phyloP scores from a whole-genome alignment of 2,113 vertebrate genomes.

The Chamaetylas fuelleborni region DNA sequence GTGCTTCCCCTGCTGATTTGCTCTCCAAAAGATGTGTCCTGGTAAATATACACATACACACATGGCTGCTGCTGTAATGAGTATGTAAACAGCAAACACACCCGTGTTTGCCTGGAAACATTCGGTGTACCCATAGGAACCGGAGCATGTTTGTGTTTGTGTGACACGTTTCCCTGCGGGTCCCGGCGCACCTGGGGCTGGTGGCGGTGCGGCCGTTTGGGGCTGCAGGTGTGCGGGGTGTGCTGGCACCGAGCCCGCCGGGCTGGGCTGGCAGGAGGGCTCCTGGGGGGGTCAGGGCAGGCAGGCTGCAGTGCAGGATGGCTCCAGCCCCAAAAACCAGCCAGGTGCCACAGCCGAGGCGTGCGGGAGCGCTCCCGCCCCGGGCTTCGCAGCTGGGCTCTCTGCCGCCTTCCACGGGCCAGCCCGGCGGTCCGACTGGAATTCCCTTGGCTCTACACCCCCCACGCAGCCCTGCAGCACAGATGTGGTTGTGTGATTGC shows the following conservation, averaged over 20 bases:
- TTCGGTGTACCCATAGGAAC: accelerated
- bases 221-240: accelerated
- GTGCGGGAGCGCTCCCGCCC: accelerated
- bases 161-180: accelerated
- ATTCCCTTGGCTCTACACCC: accelerated
- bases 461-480: neutral
- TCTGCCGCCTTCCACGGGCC: neutral
- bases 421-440: accelerated
- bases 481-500: accelerated
- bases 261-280: neutral
- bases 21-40: neutral
- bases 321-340: neutral
- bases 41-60: accelerated
- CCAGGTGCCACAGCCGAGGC: accelerated
- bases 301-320: neutral
- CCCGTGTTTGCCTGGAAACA: neutral
- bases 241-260: neutral
- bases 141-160: accelerated
- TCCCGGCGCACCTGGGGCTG: neutral
- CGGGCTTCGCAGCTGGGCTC: accelerated
- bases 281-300: neutral
- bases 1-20: too few species aligned
- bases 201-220: accelerated
- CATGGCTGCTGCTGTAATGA: accelerated
- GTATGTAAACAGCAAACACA: neutral